phyloP scores from a whole-genome alignment of 2,797 vertebrate species.

The Prunella strophiata region DNA sequence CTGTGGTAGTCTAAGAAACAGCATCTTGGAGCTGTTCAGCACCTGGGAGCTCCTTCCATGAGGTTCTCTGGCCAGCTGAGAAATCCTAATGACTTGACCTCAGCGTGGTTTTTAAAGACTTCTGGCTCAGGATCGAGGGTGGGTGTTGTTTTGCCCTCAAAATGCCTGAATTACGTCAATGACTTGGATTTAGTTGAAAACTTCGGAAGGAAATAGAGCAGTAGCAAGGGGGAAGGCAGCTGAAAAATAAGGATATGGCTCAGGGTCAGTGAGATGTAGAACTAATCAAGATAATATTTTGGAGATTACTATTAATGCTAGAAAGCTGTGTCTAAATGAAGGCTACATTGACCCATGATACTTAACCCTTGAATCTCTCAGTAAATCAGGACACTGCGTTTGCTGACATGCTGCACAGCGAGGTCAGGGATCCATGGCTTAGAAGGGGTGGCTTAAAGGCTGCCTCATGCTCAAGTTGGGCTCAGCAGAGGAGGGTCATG shows the following conservation, averaged over 20 bases:
- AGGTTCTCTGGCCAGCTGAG: neutral
- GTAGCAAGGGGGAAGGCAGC: neutral
- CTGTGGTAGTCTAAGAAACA: neutral
- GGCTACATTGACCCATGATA: neutral
- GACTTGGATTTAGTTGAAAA: neutral
- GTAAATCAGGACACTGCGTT: neutral
- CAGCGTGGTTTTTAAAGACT: neutral
- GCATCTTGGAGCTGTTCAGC: neutral
- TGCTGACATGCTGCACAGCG: neutral
- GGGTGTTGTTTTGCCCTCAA: conserved; percentile 28
- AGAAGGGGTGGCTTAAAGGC: neutral
- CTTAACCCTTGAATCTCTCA: neutral
- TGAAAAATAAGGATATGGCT: conserved; percentile 31
- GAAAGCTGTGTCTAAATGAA: neutral
- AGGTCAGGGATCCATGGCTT: neutral
- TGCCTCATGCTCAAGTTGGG: neutral
- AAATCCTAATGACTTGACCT: neutral
- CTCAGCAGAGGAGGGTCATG: neutral
- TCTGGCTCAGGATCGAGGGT: conserved; percentile 36
- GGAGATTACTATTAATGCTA: neutral
- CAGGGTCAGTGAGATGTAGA: neutral
- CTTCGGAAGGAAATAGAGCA: conserved; percentile 30
- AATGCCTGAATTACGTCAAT: conserved; percentile 36
- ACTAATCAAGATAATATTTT: conserved; percentile 7
- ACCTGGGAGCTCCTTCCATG: neutral